phyloP scores from a whole-genome alignment of 2,113 vertebrate species.

The Leptobrachium leishanense region DNA sequence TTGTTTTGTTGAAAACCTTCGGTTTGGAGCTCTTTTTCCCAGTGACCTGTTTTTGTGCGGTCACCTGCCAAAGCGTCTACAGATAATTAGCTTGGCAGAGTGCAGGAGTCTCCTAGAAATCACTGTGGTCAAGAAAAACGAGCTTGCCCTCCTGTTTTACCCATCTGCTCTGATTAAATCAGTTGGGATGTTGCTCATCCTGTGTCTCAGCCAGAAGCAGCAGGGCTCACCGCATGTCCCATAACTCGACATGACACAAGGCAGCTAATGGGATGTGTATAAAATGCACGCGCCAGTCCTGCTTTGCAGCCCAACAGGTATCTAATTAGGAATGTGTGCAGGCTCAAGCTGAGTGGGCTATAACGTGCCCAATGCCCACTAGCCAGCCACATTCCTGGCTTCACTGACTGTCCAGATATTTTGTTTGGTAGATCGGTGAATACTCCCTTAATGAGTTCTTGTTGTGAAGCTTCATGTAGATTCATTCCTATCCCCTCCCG shows the following conservation, averaged over 20 bases:
- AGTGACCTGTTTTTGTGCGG: slow-evolving; percentile 45
- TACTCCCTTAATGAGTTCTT: slow-evolving; percentile 56
- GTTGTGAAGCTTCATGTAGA: slow-evolving; percentile 51
- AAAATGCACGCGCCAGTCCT: slow-evolving; percentile 55
- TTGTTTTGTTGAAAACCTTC: not conserved
- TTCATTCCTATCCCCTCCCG: slow-evolving; percentile 44
- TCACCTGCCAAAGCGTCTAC: slow-evolving; percentile 35
- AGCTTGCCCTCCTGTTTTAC: slow-evolving; percentile 44
- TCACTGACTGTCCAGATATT: slow-evolving; percentile 52
- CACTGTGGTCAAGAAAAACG: slow-evolving; percentile 23
- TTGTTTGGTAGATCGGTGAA: slow-evolving; percentile 55
- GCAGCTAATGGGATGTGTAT: slow-evolving; percentile 57
- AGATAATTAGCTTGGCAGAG: slow-evolving; percentile 45
- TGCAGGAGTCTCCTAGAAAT: slow-evolving; percentile 43
- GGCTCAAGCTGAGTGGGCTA: slow-evolving; percentile 52
- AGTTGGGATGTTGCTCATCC: slow-evolving; percentile 49
- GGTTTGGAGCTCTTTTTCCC: slow-evolving; percentile 32
- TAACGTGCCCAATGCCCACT: slow-evolving; percentile 53
- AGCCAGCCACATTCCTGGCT: slow-evolving; percentile 55
- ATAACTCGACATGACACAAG: slow-evolving; percentile 55
- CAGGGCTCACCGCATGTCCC: slow-evolving; percentile 52
- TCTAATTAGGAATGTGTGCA: slow-evolving; percentile 55
- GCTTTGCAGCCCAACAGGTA: slow-evolving; percentile 55
- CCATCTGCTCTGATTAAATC: slow-evolving; percentile 52
- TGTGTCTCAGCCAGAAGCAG: slow-evolving; percentile 56